Evolutionary conservation across 2,113 vertebrate genomes (phyloP).

Genomic region (Polypterus senegalus): DNA sequence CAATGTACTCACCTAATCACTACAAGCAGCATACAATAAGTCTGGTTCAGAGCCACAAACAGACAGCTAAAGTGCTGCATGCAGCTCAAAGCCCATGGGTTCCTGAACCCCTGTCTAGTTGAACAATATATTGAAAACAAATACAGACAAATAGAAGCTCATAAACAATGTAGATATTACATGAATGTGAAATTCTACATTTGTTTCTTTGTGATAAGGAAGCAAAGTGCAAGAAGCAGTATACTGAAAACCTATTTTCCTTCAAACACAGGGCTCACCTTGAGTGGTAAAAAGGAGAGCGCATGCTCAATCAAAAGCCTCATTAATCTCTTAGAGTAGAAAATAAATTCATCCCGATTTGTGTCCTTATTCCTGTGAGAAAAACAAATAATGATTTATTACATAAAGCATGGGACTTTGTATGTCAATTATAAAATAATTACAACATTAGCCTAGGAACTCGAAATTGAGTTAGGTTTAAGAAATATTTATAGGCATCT

Average conservation of each 20-base stretch:
- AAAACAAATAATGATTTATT: background rate
- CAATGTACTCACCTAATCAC: too few species aligned
- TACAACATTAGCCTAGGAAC: background rate
- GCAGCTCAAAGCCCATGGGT: too few species aligned
- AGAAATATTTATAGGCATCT: too few species aligned
- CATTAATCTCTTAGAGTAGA: slow-evolving; percentile 88
- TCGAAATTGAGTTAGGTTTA: background rate
- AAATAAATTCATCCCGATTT: slow-evolving; percentile 78
- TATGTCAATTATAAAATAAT: slow-evolving; percentile 7
- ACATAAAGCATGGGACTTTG: background rate
- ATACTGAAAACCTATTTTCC: background rate
- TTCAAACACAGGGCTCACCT: slow-evolving; percentile 38
- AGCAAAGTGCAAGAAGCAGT: background rate
- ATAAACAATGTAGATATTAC: too few species aligned
- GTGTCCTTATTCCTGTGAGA: slow-evolving; percentile 73
- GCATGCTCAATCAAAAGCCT: slow-evolving; percentile 76
- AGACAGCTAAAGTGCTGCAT: too few species aligned
- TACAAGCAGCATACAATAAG: too few species aligned
- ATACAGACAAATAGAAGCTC: too few species aligned
- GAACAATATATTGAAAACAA: too few species aligned
- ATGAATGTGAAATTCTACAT: too few species aligned
- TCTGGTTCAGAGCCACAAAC: too few species aligned
- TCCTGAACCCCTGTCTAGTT: too few species aligned
- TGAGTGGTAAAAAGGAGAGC: slow-evolving; percentile 74
- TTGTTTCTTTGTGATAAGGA: background rate